These are phyloP conservation scores for Dicrostonyx torquatus DNA, from an alignment of 2,797 vertebrate species.

Conservation along the genomic window DNA sequence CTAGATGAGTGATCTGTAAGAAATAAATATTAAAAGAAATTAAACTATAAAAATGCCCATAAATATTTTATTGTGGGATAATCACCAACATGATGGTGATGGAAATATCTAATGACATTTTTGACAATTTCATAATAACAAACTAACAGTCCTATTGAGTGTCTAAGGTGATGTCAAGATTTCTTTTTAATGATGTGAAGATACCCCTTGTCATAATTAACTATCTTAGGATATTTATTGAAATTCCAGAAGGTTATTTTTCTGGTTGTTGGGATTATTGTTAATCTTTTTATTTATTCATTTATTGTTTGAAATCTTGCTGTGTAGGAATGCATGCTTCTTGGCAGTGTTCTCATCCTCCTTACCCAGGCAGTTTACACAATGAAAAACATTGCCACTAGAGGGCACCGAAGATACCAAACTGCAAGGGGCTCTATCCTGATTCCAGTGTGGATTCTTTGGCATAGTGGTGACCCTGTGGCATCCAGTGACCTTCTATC, in stretches of 20 bases:
- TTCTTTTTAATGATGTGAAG: background rate
- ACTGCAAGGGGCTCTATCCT: background rate
- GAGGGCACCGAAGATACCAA: slow-evolving; percentile 65
- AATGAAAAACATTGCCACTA: slow-evolving; percentile 29
- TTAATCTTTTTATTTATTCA: background rate
- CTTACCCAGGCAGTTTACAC: background rate
- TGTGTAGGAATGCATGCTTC: background rate
- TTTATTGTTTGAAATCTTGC: background rate
- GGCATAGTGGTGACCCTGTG: background rate
- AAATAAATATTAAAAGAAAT: background rate
- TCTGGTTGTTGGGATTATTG: background rate
- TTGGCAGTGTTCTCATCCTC: background rate
- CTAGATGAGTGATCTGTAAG: background rate
- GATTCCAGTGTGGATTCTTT: background rate
- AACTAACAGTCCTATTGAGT: background rate
- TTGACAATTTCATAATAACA: background rate
- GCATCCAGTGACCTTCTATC: background rate
- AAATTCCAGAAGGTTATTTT: background rate
- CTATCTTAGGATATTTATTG: slow-evolving; percentile 23
- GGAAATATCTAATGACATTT: background rate
- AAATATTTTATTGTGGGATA: slow-evolving; percentile 12
- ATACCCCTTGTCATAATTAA: background rate
- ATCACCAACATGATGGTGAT: slow-evolving; percentile 18
- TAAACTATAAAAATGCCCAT: background rate
- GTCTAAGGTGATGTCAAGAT: background rate